Base-by-base conservation (phyloP, 2,113 vertebrate genomes). In the Otocyon megalotis region DNA sequence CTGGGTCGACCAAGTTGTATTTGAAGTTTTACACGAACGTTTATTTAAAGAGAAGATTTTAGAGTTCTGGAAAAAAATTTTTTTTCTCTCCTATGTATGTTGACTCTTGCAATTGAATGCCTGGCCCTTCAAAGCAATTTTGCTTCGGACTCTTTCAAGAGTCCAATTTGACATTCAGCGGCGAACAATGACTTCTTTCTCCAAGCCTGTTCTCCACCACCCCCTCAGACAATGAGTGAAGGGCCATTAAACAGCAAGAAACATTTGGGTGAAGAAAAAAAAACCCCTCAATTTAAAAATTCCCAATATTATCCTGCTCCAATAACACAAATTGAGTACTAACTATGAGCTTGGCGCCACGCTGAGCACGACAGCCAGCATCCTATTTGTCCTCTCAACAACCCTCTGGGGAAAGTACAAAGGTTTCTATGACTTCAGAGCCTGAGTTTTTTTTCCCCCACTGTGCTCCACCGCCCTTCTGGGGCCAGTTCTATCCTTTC, bases 151-250 rank as follows among this genome's bases (percentile, higher is more conserved):
- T 71, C 32, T 82, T 32, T 62, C 35, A 81, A 65, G 71, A 71
- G 77, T 67, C 67, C 28, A 35, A 7, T 77, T 14, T 85, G 87
- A 74, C 56, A 56, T 28, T 63, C 79, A 43, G 13, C 10, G 12
- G 37, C 32, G n/a, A 92, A 89, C 96, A 93, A 54, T 13, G 77
- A 56, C 54, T 50, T 69, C 89, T 86, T 84, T 84, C 71, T 90
- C 85, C 3, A 10, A 14, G 9, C 28, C 63, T 19, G 13, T 22
- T 3, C 10, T 54, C n/a, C 24, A 10, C 37, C 1, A 2, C 30
- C 48, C 48, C 43, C 72, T 94, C 50, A 22, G 80, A 62, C 83
- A 56, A 22, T n/a, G n/a, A 26, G 35, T 12, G 12, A 81, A 63
- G 63, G 26, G n/a, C 58, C 54, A 32, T 56, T 32, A 60, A 60